These are phyloP conservation scores for Microcaecilia unicolor DNA, from an alignment of 2,797 vertebrate genomes.

Conservation along the genomic window DNA sequence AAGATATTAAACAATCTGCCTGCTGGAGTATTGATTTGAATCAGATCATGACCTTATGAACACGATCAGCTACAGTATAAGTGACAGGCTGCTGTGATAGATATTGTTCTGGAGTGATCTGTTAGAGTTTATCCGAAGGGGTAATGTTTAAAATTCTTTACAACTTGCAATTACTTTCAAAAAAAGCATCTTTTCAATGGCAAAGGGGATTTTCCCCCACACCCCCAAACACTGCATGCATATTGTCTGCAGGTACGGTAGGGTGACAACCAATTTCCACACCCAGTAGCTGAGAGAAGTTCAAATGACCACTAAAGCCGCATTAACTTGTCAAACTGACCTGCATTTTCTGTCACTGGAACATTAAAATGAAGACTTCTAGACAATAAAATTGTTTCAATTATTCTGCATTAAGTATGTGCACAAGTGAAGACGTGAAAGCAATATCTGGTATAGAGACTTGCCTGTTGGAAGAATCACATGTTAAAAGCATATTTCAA, in stretches of 20 bases:
- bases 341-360: conserved; percentile 60
- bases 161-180: conserved; percentile 29
- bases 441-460: no score
- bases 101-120: no score
- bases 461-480: no score
- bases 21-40: no score
- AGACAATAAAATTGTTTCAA: conserved; percentile 77
- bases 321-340: conserved; percentile 74
- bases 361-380: conserved; percentile 51
- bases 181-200: conserved; percentile 26
- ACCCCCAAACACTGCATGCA: conserved; percentile 13
- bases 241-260: conserved; percentile 43
- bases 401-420: conserved; percentile 61
- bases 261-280: conserved; percentile 58
- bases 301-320: conserved; percentile 62
- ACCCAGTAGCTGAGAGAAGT: conserved; percentile 56
- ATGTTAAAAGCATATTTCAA: no score
- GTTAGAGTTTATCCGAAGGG: no score
- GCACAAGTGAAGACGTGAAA: conserved; percentile 40
- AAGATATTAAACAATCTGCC: no score
- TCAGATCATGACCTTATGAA: no score
- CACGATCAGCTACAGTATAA: no score
- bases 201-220: conserved; percentile 17
- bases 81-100: no score
- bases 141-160: conserved; percentile 27